These are phyloP conservation scores for Bujurquina vittata DNA, from an alignment of 2,113 vertebrate species.

Conservation along the genomic window DNA sequence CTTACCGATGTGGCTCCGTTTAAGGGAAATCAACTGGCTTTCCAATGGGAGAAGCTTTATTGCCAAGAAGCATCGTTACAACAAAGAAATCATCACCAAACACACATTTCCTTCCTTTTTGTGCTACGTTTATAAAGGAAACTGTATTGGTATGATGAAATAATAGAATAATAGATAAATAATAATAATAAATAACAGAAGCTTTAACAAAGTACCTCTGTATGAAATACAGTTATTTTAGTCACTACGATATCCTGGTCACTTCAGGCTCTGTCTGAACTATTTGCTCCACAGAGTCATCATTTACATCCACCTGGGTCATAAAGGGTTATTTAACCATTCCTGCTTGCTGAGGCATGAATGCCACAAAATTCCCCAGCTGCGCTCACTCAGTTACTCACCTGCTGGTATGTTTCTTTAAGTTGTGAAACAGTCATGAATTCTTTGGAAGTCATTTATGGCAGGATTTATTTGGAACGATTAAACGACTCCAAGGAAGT, in stretches of 20 bases:
- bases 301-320: constrained; percentile 33
- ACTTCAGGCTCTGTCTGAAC: background rate
- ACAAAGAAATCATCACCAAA: too few relatives aligned
- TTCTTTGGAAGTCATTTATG: constrained; percentile 43
- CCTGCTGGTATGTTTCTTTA: constrained; percentile 53
- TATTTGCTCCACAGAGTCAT: background rate
- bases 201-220: background rate
- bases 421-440: constrained; percentile 39
- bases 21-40: too few relatives aligned
- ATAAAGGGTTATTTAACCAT: constrained; percentile 38
- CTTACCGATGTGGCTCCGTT: too few relatives aligned
- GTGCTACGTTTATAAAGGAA: too few relatives aligned
- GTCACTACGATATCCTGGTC: background rate
- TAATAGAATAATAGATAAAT: too few relatives aligned
- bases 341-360: constrained; percentile 39
- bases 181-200: background rate
- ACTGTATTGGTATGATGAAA: background rate
- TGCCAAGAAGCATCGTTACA: too few relatives aligned
- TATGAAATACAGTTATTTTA: background rate
- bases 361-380: constrained; percentile 48
- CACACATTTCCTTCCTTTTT: too few relatives aligned
- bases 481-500: background rate
- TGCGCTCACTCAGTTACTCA: constrained; percentile 12
- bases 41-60: too few relatives aligned
- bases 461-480: background rate